phyloP scores from a whole-genome alignment of 2,113 vertebrate genomes.

The Dasyurus viverrinus region DNA sequence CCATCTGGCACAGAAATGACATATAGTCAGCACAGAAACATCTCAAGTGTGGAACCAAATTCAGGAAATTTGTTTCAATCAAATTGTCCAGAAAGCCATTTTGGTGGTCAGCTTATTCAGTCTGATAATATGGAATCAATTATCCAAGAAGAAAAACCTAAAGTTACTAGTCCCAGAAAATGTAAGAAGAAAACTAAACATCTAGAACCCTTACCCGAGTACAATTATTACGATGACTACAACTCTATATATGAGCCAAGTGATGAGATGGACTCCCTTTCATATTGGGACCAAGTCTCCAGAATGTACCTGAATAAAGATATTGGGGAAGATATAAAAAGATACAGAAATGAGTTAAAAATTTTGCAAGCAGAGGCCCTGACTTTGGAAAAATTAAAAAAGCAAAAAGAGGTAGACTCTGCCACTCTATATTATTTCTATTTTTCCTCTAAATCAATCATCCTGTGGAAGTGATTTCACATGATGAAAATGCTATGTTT shows the following conservation, averaged over 20 bases:
- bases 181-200: neutral
- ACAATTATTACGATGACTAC: conserved; percentile 2
- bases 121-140: too few species aligned
- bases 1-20: conserved; percentile 25
- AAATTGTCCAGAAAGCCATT: too few species aligned
- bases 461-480: conserved; percentile 76
- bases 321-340: conserved; percentile 83
- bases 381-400: conserved; percentile 86
- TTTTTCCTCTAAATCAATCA: conserved; percentile 64
- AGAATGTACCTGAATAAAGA: conserved; percentile 77
- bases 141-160: conserved; percentile 40
- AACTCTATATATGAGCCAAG: conserved; percentile 30
- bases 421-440: conserved; percentile 66
- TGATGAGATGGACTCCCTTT: conserved; percentile 27
- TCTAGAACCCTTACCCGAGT: neutral
- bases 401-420: conserved; percentile 87
- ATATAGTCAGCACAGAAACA: conserved; percentile 51
- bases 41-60: conserved; percentile 2
- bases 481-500: neutral
- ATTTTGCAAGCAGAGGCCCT: conserved; percentile 85
- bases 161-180: conserved; percentile 37
- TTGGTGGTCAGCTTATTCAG: too few species aligned
- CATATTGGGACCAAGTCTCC: conserved; percentile 28
- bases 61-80: neutral
- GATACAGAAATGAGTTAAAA: conserved; percentile 88